Evolutionary conservation across 2,888 invertebrate genomes (phyloP).

Genomic region (Morpho achilles): DNA sequence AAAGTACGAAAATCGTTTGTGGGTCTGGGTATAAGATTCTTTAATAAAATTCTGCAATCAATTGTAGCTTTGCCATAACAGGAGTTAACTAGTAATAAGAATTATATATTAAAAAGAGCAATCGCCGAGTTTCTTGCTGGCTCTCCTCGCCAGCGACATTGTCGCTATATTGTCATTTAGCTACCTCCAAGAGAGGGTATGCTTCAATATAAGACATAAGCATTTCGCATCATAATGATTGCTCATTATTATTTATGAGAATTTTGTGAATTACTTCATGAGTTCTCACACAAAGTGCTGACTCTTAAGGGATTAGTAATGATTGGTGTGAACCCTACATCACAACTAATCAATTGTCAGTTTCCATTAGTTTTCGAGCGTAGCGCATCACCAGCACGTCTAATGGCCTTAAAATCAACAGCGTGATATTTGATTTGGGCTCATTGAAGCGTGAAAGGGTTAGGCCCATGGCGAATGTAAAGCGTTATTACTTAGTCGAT

Average conservation of each 20-base stretch:
- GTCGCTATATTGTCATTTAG: too few species aligned
- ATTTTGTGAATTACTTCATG: neutral
- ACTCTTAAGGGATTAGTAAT: neutral
- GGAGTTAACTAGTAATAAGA: neutral
- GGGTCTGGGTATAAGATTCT: too few species aligned
- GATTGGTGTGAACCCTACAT: too few species aligned
- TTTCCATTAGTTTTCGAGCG: neutral
- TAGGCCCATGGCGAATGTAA: conserved; percentile 6
- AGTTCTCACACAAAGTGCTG: neutral
- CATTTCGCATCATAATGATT: neutral
- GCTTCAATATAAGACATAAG: too few species aligned
- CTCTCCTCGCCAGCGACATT: too few species aligned
- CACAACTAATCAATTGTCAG: neutral
- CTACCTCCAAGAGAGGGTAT: too few species aligned
- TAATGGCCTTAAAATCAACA: neutral
- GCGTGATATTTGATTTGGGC: conserved; percentile 9
- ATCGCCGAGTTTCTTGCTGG: too few species aligned
- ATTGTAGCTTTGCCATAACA: neutral
- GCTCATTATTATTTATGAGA: neutral
- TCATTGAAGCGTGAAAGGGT: conserved; percentile 5
- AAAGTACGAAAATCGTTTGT: too few species aligned
- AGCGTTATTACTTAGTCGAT: conserved; percentile 7
- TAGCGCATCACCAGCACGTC: neutral
- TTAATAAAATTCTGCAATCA: neutral
- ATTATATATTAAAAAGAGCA: too few species aligned